These are phyloP conservation scores for Antheraea pernyi DNA, from an alignment of 1,140 invertebrate genomes.

Conservation along the genomic window DNA sequence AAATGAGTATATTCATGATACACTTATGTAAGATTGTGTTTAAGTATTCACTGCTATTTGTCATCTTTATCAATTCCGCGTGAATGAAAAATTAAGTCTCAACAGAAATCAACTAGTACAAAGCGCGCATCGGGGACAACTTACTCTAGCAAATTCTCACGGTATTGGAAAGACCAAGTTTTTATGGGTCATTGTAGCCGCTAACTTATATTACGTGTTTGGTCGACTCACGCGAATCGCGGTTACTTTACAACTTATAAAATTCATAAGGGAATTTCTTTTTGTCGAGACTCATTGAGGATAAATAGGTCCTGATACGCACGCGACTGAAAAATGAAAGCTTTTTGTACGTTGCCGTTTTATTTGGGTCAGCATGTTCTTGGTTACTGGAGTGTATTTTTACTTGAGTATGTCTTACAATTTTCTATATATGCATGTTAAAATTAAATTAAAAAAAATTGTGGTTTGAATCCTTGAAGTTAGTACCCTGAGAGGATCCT, in stretches of 20 bases:
- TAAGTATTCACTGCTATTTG: too few species aligned
- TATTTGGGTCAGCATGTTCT: conserved; percentile 24
- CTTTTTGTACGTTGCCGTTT: conserved; percentile 11
- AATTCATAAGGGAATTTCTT: conserved; percentile 32
- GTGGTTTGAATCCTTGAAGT: too few species aligned
- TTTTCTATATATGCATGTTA: not conserved
- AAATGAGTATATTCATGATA: too few species aligned
- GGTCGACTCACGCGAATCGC: conserved; percentile 29
- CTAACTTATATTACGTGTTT: conserved; percentile 41
- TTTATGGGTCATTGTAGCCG: conserved; percentile 31
- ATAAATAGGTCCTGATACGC: conserved; percentile 19
- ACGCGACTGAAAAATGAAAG: conserved; percentile 32
- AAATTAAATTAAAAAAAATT: not conserved
- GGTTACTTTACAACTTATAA: conserved; percentile 33
- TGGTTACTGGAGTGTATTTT: not conserved
- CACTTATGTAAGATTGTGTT: too few species aligned
- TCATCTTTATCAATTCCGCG: too few species aligned
- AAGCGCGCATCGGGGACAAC: conserved; percentile 26
- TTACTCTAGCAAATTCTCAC: conserved; percentile 32
- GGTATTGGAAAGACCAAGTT: conserved; percentile 21
- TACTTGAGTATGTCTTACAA: not conserved
- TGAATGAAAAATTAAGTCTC: not conserved
- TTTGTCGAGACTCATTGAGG: conserved; percentile 25
- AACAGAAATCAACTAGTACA: conserved; percentile 7
- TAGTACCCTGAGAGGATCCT: too few species aligned